These are phyloP conservation scores for Leucopternis melanops DNA, from an alignment of 2,113 vertebrate genomes.

Conservation along the genomic window DNA sequence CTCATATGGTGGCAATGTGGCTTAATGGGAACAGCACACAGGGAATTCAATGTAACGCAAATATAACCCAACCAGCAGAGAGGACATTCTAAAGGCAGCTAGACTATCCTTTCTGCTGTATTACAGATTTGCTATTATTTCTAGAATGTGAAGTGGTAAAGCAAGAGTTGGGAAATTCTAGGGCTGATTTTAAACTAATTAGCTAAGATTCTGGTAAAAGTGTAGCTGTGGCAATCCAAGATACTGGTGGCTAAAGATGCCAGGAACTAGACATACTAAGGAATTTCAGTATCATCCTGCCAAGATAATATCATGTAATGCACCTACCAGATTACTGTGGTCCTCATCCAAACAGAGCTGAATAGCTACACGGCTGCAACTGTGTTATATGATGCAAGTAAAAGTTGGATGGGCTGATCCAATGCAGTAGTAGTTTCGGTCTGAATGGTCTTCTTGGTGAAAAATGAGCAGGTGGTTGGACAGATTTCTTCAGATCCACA, in stretches of 20 bases:
- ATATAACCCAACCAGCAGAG: background rate
- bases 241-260: background rate
- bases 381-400: background rate
- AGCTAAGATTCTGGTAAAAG: background rate
- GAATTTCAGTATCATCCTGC: background rate
- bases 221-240: background rate
- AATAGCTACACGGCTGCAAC: background rate
- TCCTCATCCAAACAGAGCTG: background rate
- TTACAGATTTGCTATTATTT: background rate
- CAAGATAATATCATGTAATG: background rate
- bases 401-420: background rate
- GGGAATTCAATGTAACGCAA: background rate
- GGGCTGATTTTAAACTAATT: background rate
- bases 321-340: background rate
- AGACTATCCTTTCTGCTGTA: background rate
- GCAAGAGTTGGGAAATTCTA: background rate
- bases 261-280: background rate
- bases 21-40: background rate
- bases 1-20: background rate
- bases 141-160: background rate
- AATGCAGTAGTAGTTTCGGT: accelerated
- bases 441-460: background rate
- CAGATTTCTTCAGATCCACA: background rate
- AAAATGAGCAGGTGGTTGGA: background rate
- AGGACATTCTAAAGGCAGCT: background rate